Percentiles rank a stretch among this genome's conserved stretches.
Conservation (phyloP, 2,888 invertebrate species). For the Priocnemis perturbator region DNA sequence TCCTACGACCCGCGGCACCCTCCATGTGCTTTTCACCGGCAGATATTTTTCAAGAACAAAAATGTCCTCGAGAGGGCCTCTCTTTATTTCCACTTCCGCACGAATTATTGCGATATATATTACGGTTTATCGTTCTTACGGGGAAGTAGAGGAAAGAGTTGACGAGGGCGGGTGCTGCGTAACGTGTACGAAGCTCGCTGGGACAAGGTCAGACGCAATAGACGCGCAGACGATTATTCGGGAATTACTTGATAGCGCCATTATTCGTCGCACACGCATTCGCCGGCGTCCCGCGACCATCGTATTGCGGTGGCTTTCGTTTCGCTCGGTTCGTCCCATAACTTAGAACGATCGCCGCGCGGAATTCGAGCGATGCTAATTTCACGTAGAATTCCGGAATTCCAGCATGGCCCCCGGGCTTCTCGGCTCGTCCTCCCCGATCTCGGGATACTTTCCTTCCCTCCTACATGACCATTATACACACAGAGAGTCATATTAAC, state of each 20-base stretch:
- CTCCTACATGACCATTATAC: constrained; percentile 6
- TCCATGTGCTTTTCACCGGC: too few relatives aligned
- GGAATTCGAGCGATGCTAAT: constrained; percentile 73
- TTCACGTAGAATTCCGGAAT: constrained; percentile 64
- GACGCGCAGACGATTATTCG: constrained; percentile 8
- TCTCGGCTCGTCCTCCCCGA: constrained; percentile 29
- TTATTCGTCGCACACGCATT: constrained; percentile 20
- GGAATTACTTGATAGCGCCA: constrained; percentile 17
- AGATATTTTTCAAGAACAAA: too few relatives aligned
- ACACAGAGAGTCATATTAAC: constrained; percentile 41
- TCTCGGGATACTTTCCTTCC: constrained; percentile 4
- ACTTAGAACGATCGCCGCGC: constrained; percentile 28
- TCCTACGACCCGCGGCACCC: background rate
- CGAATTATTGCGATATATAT: too few relatives aligned
- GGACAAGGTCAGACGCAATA: too few relatives aligned
- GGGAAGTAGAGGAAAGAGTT: too few relatives aligned
- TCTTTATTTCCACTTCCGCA: too few relatives aligned
- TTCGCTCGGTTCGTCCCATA: constrained; percentile 24
- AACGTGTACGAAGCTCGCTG: too few relatives aligned
- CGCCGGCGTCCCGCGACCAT: constrained; percentile 17
- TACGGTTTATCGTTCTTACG: too few relatives aligned
- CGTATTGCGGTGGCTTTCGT: constrained; percentile 14
- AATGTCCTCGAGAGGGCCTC: too few relatives aligned
- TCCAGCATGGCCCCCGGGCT: constrained; percentile 38
- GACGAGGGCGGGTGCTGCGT: too few relatives aligned